Evolutionary conservation across 2,888 invertebrate genomes (phyloP).

Genomic region (Hypselothyrea guttata): DNA sequence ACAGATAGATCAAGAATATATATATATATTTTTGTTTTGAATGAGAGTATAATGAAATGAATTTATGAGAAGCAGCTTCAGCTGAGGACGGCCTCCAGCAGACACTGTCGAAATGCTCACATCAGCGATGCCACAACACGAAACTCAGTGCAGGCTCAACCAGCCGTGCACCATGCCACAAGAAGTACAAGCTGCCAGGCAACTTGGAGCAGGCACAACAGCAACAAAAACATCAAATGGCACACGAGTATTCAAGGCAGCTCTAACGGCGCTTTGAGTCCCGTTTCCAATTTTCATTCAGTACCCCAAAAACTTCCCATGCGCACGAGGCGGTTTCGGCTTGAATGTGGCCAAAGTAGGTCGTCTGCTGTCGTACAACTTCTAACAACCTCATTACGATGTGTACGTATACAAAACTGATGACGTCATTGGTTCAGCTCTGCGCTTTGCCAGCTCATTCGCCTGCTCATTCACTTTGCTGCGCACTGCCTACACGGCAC

Average conservation of each 20-base stretch:
- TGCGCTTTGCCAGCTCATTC: slow-evolving; percentile 60
- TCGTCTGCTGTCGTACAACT: slow-evolving; percentile 66
- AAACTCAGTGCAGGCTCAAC: slow-evolving; percentile 20
- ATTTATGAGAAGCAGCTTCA: no score
- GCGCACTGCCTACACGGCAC: slow-evolving; percentile 34
- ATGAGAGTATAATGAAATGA: no score
- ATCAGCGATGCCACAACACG: slow-evolving; percentile 25
- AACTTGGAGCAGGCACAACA: slow-evolving; percentile 15
- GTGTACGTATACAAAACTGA: slow-evolving; percentile 36
- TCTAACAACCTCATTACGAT: slow-evolving; percentile 73
- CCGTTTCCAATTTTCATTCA: slow-evolving; percentile 73
- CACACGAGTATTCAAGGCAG: not conserved
- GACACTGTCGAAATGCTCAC: slow-evolving; percentile 48
- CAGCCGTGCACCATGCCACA: slow-evolving; percentile 46
- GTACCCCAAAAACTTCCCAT: slow-evolving; percentile 49
- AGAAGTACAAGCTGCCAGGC: slow-evolving; percentile 52
- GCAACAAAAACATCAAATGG: slow-evolving; percentile 14
- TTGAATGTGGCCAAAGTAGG: slow-evolving; percentile 56
- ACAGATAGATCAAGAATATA: no score
- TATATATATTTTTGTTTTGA: no score
- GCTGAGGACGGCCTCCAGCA: slow-evolving; percentile 44
- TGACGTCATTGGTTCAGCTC: slow-evolving; percentile 76
- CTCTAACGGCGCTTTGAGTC: slow-evolving; percentile 40
- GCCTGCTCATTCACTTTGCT: slow-evolving; percentile 54
- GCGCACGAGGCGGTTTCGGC: slow-evolving; percentile 44